phyloP scores from a whole-genome alignment of 2,797 vertebrate genomes.

The Myripristis murdjan region DNA sequence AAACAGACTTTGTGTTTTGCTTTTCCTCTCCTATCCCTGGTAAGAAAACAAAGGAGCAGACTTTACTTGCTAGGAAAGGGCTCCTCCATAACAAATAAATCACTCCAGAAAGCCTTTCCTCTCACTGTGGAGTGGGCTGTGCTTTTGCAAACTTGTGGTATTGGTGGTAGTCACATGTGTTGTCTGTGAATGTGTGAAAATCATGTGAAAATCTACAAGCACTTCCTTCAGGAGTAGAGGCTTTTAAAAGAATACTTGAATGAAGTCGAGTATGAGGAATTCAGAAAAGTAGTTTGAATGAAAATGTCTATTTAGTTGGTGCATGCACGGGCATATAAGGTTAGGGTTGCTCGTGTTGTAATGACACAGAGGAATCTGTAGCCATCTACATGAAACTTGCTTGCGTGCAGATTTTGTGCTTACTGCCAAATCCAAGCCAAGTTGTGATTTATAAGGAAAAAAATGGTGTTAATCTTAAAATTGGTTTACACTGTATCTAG shows the following conservation, averaged over 20 bases:
- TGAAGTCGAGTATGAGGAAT: neutral
- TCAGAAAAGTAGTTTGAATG: neutral
- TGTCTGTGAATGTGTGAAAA: conserved; percentile 25
- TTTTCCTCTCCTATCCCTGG: conserved; percentile 38
- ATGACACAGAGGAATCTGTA: neutral
- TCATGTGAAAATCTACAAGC: conserved; percentile 18
- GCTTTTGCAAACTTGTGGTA: conserved; percentile 25
- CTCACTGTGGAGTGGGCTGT: conserved; percentile 3
- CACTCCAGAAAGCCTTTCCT: conserved; percentile 9
- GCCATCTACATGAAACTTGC: neutral
- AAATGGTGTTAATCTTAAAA: neutral
- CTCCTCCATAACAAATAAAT: conserved; percentile 32
- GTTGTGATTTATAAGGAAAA: neutral
- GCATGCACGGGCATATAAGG: too few species aligned
- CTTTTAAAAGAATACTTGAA: neutral
- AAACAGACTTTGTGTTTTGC: conserved; percentile 53
- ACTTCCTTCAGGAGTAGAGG: neutral
- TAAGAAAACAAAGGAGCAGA: conserved; percentile 40
- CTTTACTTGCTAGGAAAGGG: conserved; percentile 35
- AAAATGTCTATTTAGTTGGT: neutral
- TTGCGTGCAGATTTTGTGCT: neutral
- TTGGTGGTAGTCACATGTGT: conserved; percentile 3
- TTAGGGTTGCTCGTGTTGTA: neutral
- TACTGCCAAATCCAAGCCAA: neutral
- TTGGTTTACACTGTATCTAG: neutral